Base-by-base conservation (phyloP, 2,888 invertebrate species). In the Rhamphomyia laevipes region DNA sequence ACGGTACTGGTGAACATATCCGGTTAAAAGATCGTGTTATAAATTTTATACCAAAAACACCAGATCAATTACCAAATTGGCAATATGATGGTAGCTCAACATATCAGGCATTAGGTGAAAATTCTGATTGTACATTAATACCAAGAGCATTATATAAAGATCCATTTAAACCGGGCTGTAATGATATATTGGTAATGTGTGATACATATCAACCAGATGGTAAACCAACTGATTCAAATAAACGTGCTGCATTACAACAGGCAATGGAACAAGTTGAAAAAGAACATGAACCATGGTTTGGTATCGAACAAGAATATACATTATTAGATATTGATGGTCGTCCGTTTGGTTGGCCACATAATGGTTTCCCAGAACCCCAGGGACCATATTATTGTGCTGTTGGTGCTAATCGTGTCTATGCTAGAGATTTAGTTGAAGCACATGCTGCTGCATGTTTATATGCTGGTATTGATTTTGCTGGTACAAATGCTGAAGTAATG, bases 371-470 rank as follows among this genome's bases (percentile, higher is more conserved):
- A 0, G 80, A 78, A 1, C 81, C 82, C 0, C 79, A 81, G 30
- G 84, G 86, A 2, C 85, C 86, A 0, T 90, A 89, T 68, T 91
- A 90, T 66, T 90, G 90, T 63, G 87, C 84, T 35, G 84, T 85
- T 1, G 90, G 90, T 7, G 82, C 86, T 1, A 77, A 82, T 60
- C 81, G 78, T 57, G 84, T 84, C 7, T 84, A 81, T 56, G 89
- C 85, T 1, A 75, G 91, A 48, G 88, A 89, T 62, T 77, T 91
- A 7, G 82, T 86, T 56, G 90, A 92, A 64, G 82, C 87, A 2
- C 87, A 89, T 63, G 74, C 65, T 1, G 68, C 71, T 54, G 73
- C 68, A 55, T 87, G 88, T 62, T 72, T 92, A 13, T 89, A 81
- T 62, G 82, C 87, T 30, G 91, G 90, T 7, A 73, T 92, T 48